Evolutionary conservation across 2,888 invertebrate species (phyloP), one percentile per base, ranked within the genome.

Genomic region (Linnaemya tessellans): DNA sequence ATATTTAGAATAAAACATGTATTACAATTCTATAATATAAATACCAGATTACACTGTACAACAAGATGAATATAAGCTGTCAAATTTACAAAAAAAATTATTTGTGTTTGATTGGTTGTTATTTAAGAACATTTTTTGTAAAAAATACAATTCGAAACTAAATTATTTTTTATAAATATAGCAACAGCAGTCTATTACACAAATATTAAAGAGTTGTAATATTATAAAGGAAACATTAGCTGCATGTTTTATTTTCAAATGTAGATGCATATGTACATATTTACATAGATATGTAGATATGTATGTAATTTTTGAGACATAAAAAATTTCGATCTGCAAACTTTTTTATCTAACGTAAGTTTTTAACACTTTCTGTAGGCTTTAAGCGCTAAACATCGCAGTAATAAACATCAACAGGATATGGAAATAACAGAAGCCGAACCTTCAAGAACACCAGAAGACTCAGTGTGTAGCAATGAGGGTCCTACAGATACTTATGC

Each of bases 391-490:
- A 95, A 95, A 88, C 89, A 94, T 93, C 91, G 94, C 93, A 92
- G 94, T 93, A 92, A 92, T 92, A 92, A 94, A 88, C 92, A 92
- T 82, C 93, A 93, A 92, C 94, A 94, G 90, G 95, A 93, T 87
- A 94, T 94, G 87, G 95, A 95, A 91, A 94, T 94, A 79, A 95
- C 95, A 87, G 96, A 96, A 92, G 95, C 95, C 20, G 97, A 97
- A 93, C 95, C 96, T 71, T 97, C 97, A 25, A 94, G 96, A 87
- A 97, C 97, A 20, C 97, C 97, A 13, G 97, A 98, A 92, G 98
- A 98, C 93, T 97, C 97, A 1, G 97, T 97, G 58, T 97, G 97
- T 93, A 97, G 97, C 89, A 96, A 95, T 88, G 97, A 97, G 93
- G 97, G 97, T 3, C 96, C 96, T 84, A 95, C 95, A 86, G 95